A percentile compares a stretch with the other conserved stretches of the same genome.
phyloP scores from a whole-genome alignment of 2,797 vertebrate genomes.

The Scyliorhinus canicula region DNA sequence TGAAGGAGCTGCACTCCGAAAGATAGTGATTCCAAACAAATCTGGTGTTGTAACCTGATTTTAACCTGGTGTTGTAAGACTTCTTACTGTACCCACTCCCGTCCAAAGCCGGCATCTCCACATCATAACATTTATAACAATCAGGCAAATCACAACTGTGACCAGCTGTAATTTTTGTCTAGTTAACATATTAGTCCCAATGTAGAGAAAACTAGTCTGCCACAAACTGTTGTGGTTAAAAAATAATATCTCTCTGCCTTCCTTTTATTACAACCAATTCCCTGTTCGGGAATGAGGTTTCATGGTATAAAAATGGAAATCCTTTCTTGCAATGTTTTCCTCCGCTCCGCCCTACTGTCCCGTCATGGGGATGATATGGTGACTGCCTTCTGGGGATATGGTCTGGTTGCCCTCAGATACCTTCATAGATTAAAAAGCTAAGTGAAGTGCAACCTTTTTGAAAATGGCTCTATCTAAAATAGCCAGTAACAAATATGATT shows the following conservation, averaged over 20 bases:
- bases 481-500: neutral
- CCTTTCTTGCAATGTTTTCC: neutral
- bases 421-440: neutral
- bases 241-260: neutral
- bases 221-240: neutral
- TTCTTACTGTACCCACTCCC: too few relatives aligned
- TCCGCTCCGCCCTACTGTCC: neutral
- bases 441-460: neutral
- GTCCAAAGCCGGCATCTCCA: too few relatives aligned
- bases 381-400: neutral
- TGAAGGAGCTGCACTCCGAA: too few relatives aligned
- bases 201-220: neutral
- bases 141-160: neutral
- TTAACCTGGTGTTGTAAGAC: too few relatives aligned
- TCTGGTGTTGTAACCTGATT: too few relatives aligned
- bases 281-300: neutral
- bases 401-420: neutral
- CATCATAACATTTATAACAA: too few relatives aligned
- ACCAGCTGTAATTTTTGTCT: neutral
- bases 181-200: neutral
- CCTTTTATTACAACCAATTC: neutral
- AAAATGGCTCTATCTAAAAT: neutral
- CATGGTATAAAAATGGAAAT: neutral
- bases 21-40: too few relatives aligned
- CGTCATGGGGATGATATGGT: neutral